Base-by-base conservation (phyloP, 2,113 vertebrate genomes). In the Calidris pugnax region DNA sequence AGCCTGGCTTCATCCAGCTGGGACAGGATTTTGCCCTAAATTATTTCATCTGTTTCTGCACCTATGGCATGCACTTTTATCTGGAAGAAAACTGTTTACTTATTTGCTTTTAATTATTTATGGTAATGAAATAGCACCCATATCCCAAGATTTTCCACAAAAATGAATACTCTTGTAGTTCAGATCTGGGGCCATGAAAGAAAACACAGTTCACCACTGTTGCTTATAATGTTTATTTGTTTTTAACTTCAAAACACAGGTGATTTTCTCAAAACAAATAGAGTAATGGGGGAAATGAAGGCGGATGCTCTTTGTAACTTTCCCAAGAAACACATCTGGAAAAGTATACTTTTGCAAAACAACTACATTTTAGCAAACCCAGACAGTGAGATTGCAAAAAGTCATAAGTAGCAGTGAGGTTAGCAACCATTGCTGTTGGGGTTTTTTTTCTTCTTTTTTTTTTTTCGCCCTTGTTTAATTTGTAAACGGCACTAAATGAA, bases 181-280 rank as follows among this genome's bases (percentile, higher is more conserved):
- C 53, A 90, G 33, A 26, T 72, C 71, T 39, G 18, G 79, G 67
- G 14, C 75, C 48, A 47, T 94, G 91, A 97, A 97, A 95, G 89
- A 93, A 95, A 94, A 92, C 79, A 93, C 90, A 91, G 95, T 95
- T 96, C 74, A 30, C 26, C 32, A 47, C 73, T 92, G 64, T 93
- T 93, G 64, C 93, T 95, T 95, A 75, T 66, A 93, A 81, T 89
- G 87, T 97, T 96, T 97, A 97, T 97, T 98, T 97, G 85, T 78
- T 92, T 94, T 95, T 59, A 93, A 95, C 87, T 92, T 96, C 92
- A 95, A 97, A 97, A 95, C 82, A 94, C 53, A 92, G 90, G 68
- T 92, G 71, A 97, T 78, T 90, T 97, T 97, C 89, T 97, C 80
- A 94, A 96, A 96, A 94, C 45, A 89, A 96, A 90, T 77, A 93